Base-by-base conservation (phyloP, 2,888 invertebrate genomes). In the Cistogaster globosa region DNA sequence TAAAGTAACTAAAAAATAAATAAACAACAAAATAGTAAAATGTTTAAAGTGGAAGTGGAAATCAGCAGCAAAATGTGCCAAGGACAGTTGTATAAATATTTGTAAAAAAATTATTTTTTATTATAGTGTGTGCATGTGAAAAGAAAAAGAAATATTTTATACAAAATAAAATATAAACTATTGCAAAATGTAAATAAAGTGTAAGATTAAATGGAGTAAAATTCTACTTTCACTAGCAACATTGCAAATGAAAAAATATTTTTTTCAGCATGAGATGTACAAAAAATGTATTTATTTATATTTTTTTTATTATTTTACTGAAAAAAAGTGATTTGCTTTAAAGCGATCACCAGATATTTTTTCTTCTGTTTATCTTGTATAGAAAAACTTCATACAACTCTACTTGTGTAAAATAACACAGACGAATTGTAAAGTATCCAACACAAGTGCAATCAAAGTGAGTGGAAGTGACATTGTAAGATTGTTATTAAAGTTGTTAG, bases 41-140 rank as follows among this genome's bases (percentile, higher is more conserved):
- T 51, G 55, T 63, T 80, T 65, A 88, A 82, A 90, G 87, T 89
- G 89, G 90, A 90, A 90, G 89, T 89, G 90, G 90, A 90, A 83
- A 87, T 72, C 86, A 75, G 76, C 80, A 69, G 68, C 76, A 86
- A 89, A 89, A 89, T 90, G 87, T 90, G 90, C 90, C 90, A 90
- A 90, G 90, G 90, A 90, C 90, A 90, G 86, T 85, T 84, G 89
- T 86, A 88, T 87, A 89, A 88, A 88, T 89, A 86, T 89, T 89
- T 89, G 87, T 88, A 85, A 60, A 80, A 84, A 60, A 58, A 51
- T 53, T 12, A 42, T 22, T n/a, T 58, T 32, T 36, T 45, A 9
- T 71, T 12, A 22, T 12, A 36, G 45, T 45, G 65, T 55, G 42
- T 32, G n/a, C n/a, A n/a, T n/a, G n/a, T n/a, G n/a, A n/a, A n/a